Evolutionary conservation across 92 coral and sea anemone genomes (phyloP).

Genomic region (Zoanthus sansibaricus): DNA sequence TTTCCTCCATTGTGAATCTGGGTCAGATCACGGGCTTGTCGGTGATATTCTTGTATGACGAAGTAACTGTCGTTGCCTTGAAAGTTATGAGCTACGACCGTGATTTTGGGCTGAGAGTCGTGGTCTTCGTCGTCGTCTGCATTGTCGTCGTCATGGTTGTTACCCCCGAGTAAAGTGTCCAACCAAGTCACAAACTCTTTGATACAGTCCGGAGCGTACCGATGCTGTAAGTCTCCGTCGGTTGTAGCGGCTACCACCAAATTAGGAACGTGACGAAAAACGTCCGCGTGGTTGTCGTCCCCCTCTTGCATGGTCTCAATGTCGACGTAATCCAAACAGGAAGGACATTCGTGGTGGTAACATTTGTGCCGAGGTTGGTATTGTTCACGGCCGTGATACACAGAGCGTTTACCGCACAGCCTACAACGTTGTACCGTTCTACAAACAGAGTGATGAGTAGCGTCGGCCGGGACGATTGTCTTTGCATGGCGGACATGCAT

Average conservation of each 20-base stretch:
- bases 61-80: slow-evolving; percentile 45
- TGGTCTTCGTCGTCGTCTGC: too few relatives aligned
- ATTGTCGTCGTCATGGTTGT: background rate
- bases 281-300: background rate
- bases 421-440: too few relatives aligned
- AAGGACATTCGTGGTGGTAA: too few relatives aligned
- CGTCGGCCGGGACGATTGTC: too few relatives aligned
- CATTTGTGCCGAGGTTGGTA: too few relatives aligned
- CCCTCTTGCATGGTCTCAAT: background rate
- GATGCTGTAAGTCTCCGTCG: background rate
- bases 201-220: slow-evolving; percentile 5
- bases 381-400: too few relatives aligned
- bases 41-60: too few relatives aligned
- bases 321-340: background rate
- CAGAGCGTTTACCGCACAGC: too few relatives aligned
- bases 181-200: slow-evolving; percentile 6
- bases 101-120: slow-evolving; percentile 5
- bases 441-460: too few relatives aligned
- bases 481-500: too few relatives aligned
- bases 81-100: slow-evolving; percentile 42
- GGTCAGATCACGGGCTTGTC: too few relatives aligned
- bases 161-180: background rate
- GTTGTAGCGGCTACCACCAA: background rate
- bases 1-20: too few relatives aligned
- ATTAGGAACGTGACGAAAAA: background rate